These are phyloP conservation scores for Hypotaenidia philippensis DNA, from an alignment of 2,797 vertebrate species.

Conservation along the genomic window DNA sequence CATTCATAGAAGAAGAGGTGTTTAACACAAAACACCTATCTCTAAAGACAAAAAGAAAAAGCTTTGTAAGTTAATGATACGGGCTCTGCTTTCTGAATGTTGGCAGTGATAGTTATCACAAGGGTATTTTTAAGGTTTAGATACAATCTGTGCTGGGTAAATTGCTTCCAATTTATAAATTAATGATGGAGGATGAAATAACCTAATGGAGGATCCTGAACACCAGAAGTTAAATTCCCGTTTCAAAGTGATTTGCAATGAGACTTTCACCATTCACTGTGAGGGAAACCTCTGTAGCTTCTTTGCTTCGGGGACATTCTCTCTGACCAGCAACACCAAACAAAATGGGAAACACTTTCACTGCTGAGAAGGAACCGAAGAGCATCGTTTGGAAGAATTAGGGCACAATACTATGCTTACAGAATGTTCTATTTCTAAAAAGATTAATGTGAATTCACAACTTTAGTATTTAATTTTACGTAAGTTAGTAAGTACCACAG, in stretches of 20 bases:
- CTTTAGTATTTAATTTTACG: neutral
- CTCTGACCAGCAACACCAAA: neutral
- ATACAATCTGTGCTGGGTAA: neutral
- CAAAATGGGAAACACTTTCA: neutral
- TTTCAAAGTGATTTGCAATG: neutral
- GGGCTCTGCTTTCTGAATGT: neutral
- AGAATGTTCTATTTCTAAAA: neutral
- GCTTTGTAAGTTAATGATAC: neutral
- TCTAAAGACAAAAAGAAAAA: neutral
- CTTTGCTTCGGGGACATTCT: neutral
- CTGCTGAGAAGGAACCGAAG: neutral
- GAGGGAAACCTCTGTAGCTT: neutral
- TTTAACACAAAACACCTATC: neutral
- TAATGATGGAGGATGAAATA: neutral
- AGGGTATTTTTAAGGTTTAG: neutral
- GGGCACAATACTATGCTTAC: neutral
- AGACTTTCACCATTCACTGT: neutral
- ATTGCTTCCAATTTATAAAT: neutral
- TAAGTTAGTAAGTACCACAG: neutral
- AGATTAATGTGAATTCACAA: neutral
- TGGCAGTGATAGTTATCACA: neutral
- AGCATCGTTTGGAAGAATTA: neutral
- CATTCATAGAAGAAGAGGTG: neutral
- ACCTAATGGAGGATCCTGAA: neutral
- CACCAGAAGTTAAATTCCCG: neutral